Percentiles rank a stretch among this genome's conserved stretches.
phyloP scores from a whole-genome alignment of 1,140 invertebrate species.

The Macrobrachium rosenbergii region DNA sequence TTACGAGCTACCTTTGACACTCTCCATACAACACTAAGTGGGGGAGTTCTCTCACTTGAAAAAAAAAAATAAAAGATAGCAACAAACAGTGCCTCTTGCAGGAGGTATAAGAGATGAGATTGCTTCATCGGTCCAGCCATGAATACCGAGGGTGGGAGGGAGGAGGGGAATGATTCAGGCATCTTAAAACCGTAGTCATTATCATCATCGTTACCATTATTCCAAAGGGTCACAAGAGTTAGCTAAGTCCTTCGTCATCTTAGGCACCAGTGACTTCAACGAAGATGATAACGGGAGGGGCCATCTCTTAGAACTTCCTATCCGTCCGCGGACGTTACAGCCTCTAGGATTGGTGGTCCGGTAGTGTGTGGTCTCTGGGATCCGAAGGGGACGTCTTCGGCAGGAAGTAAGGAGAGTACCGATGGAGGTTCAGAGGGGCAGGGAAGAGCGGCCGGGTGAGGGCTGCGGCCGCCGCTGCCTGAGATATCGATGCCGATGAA shows the following conservation, averaged over 20 bases:
- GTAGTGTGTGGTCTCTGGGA: conserved; percentile 51
- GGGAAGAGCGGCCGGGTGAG: conserved; percentile 65
- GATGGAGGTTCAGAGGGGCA: conserved; percentile 61
- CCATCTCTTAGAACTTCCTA: neutral
- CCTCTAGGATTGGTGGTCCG: conserved; percentile 63
- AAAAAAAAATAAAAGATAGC: too few relatives aligned
- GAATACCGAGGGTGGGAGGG: conserved; percentile 9
- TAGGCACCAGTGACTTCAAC: conserved; percentile 34
- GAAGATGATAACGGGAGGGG: neutral
- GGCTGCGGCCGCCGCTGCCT: conserved; percentile 52
- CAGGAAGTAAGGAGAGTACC: conserved; percentile 65
- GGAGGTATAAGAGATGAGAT: too few relatives aligned
- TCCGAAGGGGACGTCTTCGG: conserved; percentile 64
- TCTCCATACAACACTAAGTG: too few relatives aligned
- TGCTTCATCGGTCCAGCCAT: neutral
- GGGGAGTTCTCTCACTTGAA: too few relatives aligned
- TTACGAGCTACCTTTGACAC: too few relatives aligned
- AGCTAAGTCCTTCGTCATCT: conserved; percentile 35
- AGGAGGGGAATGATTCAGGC: conserved; percentile 7
- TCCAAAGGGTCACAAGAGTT: conserved; percentile 11
- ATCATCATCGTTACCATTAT: neutral
- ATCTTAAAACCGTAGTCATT: conserved; percentile 10
- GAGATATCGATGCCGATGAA: conserved; percentile 33
- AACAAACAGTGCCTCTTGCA: too few relatives aligned
- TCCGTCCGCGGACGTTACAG: neutral